Evolutionary conservation across 2,888 invertebrate genomes (phyloP), one percentile per base, ranked within the genome.

Genomic region (Crossocerus cetratus): DNA sequence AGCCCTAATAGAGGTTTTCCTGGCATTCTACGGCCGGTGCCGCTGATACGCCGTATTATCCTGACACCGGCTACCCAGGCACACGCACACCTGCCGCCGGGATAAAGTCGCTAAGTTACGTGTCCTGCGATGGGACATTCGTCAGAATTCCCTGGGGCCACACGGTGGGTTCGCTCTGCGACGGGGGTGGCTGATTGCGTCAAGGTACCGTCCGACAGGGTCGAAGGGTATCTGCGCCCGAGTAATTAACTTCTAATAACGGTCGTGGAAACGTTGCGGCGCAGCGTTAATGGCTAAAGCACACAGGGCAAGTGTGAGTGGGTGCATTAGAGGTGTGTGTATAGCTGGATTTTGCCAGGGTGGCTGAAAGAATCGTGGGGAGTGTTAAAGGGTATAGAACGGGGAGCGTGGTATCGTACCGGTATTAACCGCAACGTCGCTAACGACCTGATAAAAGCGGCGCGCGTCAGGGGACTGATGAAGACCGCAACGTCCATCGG

Each of bases 1-100:
- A 85, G 81, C 76, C 77, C 81, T 85, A 84, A 86, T 83, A 75
- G 81, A 82, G 56, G 53, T 66, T 58, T 23, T 32, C 56, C 62
- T 32, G 69, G 65, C 65, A 73, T 59, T 55, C 61, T 44, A 58
- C 32, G 23, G 42, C 20, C 16, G 18, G 13, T 21, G 64, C 32
- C 32, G 45, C 60, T 23, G 66, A 71, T 65, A 64, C 65, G 69
- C 60, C 63, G 53, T 69, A 79, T 81, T 77, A 76, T 71, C 69
- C 69, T 62, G 69, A 78, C 80, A 74, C 74, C 73, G 74, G 75
- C 73, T 73, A 69, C 73, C 71, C 62, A 73, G 60, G 2, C 57
- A 49, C 54, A 59, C 18, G 21, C 58, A 56, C 62, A 21, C 45
- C 16, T 20, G 49, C 14, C 22, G 54, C 43, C n/a, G 45, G 16